Base-by-base conservation (phyloP, 2,888 invertebrate genomes). In the Glomeris marginata region DNA sequence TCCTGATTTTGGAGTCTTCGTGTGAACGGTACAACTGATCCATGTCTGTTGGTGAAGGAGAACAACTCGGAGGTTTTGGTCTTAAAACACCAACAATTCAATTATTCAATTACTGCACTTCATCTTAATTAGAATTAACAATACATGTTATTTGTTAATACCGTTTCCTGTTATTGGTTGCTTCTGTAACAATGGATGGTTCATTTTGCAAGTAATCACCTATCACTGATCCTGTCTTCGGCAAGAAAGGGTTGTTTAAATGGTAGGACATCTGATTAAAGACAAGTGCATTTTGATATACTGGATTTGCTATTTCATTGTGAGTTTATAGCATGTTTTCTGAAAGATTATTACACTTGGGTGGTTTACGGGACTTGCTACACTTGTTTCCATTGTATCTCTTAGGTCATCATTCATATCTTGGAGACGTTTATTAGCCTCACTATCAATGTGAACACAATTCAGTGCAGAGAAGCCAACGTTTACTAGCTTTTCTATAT, bases 361-460 rank as follows among this genome's bases (percentile, higher is more conserved):
- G 28, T 28, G 28, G 8, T 28, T 28, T 28, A 28, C 8, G 4
- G 28, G 28, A 28, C 28, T 28, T 28, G 28, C 28, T 5, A 28
- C 28, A 28, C 34, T 50, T 16, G 46, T 50, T 40, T 72, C 71
- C 41, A 72, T 58, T 2, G 68, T 66, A 33, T 66, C 66, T 37
- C 74, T 61, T n/a, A 75, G 63, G 52, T 70, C 70, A 56, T 76
- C 75, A 58, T 75, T 76, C 1, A 74, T 73, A 57, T 76, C 76
- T 56, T 74, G 72, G 5, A 76, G 65, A 40, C 69, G 68, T 53
- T 70, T 69, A 60, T 76, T 76, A 10, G 74, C 74, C 56, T 74
- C 72, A 53, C 75, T 75, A 58, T 2, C 16, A 18, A 10, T 44
- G 22, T 44, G 10, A 37, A 42, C 37, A 28, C 36, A 46, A 16